Evolutionary conservation across 2,113 vertebrate species (phyloP).

Genomic region (Odobenus rosmarus): DNA sequence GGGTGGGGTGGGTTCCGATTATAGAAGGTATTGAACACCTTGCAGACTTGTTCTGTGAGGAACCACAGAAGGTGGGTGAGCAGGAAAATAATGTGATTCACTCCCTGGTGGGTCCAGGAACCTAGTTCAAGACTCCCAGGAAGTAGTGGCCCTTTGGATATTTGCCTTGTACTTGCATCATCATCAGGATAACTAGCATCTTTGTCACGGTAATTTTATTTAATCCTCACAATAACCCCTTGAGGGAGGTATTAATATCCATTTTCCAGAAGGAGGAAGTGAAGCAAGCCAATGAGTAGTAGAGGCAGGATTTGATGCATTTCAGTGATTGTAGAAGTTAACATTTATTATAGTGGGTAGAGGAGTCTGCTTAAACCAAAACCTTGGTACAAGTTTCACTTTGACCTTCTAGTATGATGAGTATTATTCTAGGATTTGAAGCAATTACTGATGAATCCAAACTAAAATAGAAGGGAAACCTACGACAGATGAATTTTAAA

Average conservation of each 20-base stretch:
- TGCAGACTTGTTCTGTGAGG: not conserved
- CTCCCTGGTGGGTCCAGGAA: not conserved
- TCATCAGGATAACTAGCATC: not conserved
- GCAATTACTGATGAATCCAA: not conserved
- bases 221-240: not conserved
- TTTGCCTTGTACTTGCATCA: not conserved
- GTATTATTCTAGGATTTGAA: conserved; percentile 7
- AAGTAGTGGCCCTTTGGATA: not conserved
- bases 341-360: not conserved
- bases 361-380: conserved; percentile 6
- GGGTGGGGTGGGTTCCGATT: not conserved
- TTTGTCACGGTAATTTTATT: not conserved
- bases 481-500: not conserved
- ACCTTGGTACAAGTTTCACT: not conserved
- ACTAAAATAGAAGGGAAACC: not conserved
- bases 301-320: not conserved
- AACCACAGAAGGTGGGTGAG: not conserved
- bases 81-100: not conserved
- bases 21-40: not conserved
- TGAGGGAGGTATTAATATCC: not conserved
- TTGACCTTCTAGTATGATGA: not conserved
- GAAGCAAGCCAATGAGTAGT: not conserved
- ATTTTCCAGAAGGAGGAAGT: not conserved
- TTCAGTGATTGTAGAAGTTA: not conserved
- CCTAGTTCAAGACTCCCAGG: not conserved